A percentile compares a stretch with the other conserved stretches of the same genome.
Evolutionary conservation across 2,113 vertebrate genomes (phyloP).

Genomic region (Forbesichthys papilliferus): DNA sequence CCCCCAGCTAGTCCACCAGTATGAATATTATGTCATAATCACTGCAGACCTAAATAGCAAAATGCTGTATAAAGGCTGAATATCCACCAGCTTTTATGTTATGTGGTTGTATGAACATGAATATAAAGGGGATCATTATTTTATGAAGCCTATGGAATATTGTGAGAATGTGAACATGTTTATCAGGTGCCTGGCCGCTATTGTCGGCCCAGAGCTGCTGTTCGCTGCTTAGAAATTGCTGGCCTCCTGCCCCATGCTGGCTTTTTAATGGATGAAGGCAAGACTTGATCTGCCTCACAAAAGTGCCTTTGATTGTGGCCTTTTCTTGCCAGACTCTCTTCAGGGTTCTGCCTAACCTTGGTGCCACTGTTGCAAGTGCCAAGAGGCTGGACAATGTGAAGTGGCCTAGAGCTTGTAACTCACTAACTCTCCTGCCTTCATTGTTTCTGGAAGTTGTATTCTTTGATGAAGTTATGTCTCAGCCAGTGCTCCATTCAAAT

Average conservation of each 20-base stretch:
- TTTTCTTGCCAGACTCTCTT: conserved; percentile 29
- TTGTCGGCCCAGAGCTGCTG: conserved; percentile 29
- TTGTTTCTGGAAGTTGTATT: conserved; percentile 17
- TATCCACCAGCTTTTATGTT: too few species aligned
- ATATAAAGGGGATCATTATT: too few species aligned
- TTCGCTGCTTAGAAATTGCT: conserved; percentile 29
- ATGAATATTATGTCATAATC: too few species aligned
- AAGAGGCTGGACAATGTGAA: conserved; percentile 32
- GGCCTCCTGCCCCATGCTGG: conserved; percentile 29
- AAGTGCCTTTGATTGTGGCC: conserved; percentile 40
- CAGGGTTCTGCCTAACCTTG: conserved; percentile 45
- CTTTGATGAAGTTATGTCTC: conserved; percentile 26
- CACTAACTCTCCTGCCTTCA: conserved; percentile 20
- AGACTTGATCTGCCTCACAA: conserved; percentile 35
- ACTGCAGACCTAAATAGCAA: too few species aligned
- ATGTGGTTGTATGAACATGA: too few species aligned
- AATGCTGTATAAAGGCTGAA: too few species aligned
- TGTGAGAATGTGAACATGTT: too few species aligned
- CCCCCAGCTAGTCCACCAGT: too few species aligned
- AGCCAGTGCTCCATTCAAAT: conserved; percentile 23
- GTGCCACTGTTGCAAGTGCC: conserved; percentile 25
- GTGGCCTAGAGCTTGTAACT: conserved; percentile 24
- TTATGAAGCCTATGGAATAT: too few species aligned
- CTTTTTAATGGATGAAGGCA: conserved; percentile 10
- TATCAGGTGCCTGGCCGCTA: too few species aligned